Base-by-base conservation (phyloP, 2,113 vertebrate species). In the Himantopus leucocephalus region DNA sequence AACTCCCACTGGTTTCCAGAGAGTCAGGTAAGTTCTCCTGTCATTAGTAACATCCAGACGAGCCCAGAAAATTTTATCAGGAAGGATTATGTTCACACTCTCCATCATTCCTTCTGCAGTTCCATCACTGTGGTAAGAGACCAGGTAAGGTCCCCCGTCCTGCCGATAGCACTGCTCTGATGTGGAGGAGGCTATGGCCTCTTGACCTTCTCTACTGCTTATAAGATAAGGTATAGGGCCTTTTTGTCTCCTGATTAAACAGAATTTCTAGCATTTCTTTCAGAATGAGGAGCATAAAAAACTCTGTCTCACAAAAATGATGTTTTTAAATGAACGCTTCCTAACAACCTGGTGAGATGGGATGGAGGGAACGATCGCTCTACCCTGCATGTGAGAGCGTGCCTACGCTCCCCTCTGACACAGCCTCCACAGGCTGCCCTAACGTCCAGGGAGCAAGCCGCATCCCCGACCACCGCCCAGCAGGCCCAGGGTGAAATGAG, bases 351-450 rank as follows among this genome's bases (percentile, higher is more conserved):
- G 53, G 32, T 27, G 59, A 45, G 76, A 30, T 32, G 56, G 35
- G n/a, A 56, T 12, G 41, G 30, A 53, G 50, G 20, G 27, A 32
- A 60, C 0, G 1, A 8, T 6, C 4, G 72, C 37, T 21, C n/a
- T 37, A 4, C 68, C 41, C 37, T 30, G 20, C 41, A n/a, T 0
- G 0, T 2, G 6, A 45, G 9, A 9, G 4, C 0, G 0, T 35
- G 58, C 26, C 74, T 48, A 4, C 12, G 2, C 20, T 43, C 6
- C 62, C 27, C 50, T n/a, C 71, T 37, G 47, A 32, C 75, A 48
- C 67, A 35, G n/a, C 53, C 63, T 67, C 43, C 45, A n/a, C 3
- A 18, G n/a, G 45, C 37, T 92, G 83, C 60, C 5, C 0, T 26
- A 29, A 17, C 4, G 2, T n/a, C n/a, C 74, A 30, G 52, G 45